Evolutionary conservation across 2,113 vertebrate genomes (phyloP), one percentile per base, ranked within the genome.

Genomic region (Chrysochloris asiatica): DNA sequence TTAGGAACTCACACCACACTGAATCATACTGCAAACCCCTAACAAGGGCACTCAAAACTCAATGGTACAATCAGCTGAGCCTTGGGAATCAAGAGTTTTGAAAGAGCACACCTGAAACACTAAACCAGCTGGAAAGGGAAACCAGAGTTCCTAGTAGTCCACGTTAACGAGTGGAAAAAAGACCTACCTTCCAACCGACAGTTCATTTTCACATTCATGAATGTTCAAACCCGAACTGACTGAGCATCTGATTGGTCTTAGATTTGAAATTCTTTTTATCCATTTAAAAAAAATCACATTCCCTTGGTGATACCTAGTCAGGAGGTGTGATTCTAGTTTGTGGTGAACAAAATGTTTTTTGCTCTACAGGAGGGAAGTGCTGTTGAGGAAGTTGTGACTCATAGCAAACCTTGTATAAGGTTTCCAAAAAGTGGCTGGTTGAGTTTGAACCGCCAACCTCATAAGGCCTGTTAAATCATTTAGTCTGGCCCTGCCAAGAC

Each of bases 241-340:
- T 45, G 59, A 92, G 72, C 65, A 80, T 84, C 65, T 88, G 47
- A 52, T 67, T 88, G 36, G 54, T 88, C 83, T 41, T 45, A 84
- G 73, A 87, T 72, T 41, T 76, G n/a, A 83, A 80, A 80, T 61
- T 79, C 5, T 69, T 86, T 61, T 47, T 82, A 59, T 65, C 36
- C 41, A 83, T 72, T 91, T 86, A 38, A 38, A 88, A 38, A 88
- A 94, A 89, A 93, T 82, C 79, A 80, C 36, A 83, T 86, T 80
- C 19, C 65, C 38, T 94, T 94, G 56, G 75, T 72, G 71, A 56
- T 89, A 79, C 33, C n/a, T 89, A 85, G 78, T 89, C 19, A 88
- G 81, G 79, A 95, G 78, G 82, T 93, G 63, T 91, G 82, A 95
- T 52, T 93, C 69, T 93, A 96, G 85, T 78, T 76, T 94, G 85